phyloP scores from a whole-genome alignment of 2,797 vertebrate species.

The Podarcis siculus region DNA sequence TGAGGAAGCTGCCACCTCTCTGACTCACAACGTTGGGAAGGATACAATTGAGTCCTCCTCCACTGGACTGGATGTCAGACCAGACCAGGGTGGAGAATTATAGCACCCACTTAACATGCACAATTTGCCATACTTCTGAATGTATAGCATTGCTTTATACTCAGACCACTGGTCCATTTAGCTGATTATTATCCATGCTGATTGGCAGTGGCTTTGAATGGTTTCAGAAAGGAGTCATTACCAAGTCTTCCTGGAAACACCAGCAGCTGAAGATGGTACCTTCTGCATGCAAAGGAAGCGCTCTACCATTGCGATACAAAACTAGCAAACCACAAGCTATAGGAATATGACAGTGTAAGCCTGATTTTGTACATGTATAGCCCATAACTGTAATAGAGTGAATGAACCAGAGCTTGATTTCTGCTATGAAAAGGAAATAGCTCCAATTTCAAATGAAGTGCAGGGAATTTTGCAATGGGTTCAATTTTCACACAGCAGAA shows the following conservation, averaged over 20 bases:
- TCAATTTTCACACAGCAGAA: neutral
- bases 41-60: neutral
- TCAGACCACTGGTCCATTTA: neutral
- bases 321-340: neutral
- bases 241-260: neutral
- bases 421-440: neutral
- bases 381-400: neutral
- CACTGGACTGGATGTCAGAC: neutral
- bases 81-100: neutral
- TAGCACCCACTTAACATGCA: neutral
- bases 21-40: neutral
- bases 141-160: neutral
- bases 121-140: neutral
- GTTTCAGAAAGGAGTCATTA: neutral
- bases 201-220: neutral
- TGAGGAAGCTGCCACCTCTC: neutral
- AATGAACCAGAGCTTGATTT: neutral
- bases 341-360: neutral
- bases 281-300: neutral
- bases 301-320: neutral
- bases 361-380: neutral
- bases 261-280: neutral
- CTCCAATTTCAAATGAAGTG: neutral
- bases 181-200: neutral
- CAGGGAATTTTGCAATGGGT: conserved; percentile 22